phyloP scores from a whole-genome alignment of 2,113 vertebrate genomes.

The Puma concolor region DNA sequence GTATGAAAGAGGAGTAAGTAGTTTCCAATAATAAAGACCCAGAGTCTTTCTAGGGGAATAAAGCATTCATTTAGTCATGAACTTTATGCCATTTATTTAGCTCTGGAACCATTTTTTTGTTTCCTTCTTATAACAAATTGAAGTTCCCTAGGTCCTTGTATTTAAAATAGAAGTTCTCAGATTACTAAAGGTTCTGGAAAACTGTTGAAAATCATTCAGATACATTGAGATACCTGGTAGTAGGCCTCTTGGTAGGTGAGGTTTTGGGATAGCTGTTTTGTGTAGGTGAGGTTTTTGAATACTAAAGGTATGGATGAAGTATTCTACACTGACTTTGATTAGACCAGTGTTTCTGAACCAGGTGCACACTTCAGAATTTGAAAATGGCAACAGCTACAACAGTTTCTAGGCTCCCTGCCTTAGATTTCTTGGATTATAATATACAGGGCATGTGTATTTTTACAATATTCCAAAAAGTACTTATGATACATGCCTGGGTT shows the following conservation, averaged over 20 bases:
- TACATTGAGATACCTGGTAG: background rate
- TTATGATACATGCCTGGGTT: background rate
- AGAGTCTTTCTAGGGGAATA: background rate
- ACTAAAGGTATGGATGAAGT: background rate
- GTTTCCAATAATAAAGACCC: conserved; percentile 24
- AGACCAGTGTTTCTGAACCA: conserved; percentile 34
- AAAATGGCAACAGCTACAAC: background rate
- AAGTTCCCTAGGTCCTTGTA: conserved; percentile 36
- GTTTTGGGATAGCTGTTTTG: background rate
- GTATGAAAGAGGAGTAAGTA: background rate
- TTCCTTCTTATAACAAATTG: conserved; percentile 38
- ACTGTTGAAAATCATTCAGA: background rate
- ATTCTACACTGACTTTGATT: background rate
- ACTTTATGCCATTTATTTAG: conserved; percentile 45
- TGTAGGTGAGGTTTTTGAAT: background rate
- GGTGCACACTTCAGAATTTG: background rate
- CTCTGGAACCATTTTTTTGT: conserved; percentile 25
- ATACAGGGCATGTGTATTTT: background rate
- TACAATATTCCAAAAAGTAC: background rate
- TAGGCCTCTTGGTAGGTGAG: background rate
- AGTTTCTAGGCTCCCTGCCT: background rate
- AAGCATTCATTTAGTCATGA: conserved; percentile 10
- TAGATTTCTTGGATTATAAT: background rate
- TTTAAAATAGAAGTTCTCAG: conserved; percentile 44
- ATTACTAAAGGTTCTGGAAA: conserved; percentile 27